phyloP scores from a whole-genome alignment of 2,113 vertebrate species.

The Acrocephalus arundinaceus region DNA sequence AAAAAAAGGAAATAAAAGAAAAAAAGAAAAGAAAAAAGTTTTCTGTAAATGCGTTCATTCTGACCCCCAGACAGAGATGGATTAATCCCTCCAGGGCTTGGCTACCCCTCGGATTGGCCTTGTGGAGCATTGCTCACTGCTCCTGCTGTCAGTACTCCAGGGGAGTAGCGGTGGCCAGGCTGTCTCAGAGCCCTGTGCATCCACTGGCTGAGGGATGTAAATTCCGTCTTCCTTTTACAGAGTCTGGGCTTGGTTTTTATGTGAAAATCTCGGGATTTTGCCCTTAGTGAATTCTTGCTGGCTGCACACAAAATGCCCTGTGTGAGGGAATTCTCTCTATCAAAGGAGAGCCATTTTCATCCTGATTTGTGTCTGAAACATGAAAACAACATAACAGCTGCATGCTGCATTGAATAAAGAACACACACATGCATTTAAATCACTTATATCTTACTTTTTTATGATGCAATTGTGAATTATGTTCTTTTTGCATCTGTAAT shows the following conservation, averaged over 20 bases:
- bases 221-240: neutral
- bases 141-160: neutral
- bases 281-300: neutral
- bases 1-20: too few species aligned
- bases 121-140: neutral
- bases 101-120: conserved; percentile 19
- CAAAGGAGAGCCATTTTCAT: conserved; percentile 69
- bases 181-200: neutral
- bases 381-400: conserved; percentile 86
- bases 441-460: conserved; percentile 85
- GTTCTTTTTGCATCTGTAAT: conserved; percentile 84
- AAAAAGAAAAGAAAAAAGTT: neutral
- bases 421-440: conserved; percentile 87
- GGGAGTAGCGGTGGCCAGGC: neutral
- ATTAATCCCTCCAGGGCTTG: conserved; percentile 38
- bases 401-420: conserved; percentile 84
- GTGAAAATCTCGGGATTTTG: conserved; percentile 26
- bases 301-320: conserved; percentile 41
- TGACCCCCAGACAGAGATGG: neutral
- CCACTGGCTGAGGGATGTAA: neutral
- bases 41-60: neutral
- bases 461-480: conserved; percentile 76
- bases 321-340: conserved; percentile 61
- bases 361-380: conserved; percentile 82
- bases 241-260: neutral